These are phyloP conservation scores for Strongylocentrotus purpuratus DNA, from an alignment of 35 echinoderm and acorn worm species.

Conservation along the genomic window DNA sequence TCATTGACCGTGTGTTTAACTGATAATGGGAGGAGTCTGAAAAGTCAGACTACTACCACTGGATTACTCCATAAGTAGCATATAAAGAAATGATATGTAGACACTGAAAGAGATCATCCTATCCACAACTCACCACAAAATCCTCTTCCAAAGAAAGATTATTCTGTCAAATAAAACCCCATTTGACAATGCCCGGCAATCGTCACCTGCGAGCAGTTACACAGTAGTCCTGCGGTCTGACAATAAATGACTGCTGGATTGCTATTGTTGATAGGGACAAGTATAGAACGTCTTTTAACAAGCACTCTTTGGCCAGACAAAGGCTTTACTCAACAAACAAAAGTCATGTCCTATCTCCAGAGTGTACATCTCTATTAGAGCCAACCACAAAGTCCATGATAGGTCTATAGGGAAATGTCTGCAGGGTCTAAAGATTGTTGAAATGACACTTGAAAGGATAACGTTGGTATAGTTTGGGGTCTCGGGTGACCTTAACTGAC, in stretches of 20 bases:
- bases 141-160: neutral
- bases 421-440: neutral
- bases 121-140: neutral
- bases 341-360: neutral
- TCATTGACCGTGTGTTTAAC: neutral
- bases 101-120: neutral
- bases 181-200: neutral
- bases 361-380: neutral
- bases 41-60: neutral
- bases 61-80: neutral
- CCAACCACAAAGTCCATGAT: neutral
- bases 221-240: neutral
- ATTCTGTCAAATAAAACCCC: neutral
- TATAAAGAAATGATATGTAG: neutral
- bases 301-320: slow-evolving; percentile 8
- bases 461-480: neutral
- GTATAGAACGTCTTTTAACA: neutral
- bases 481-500: neutral
- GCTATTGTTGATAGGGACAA: neutral
- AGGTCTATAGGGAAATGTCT: too few species aligned
- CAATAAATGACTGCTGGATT: neutral
- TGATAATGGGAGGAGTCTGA: neutral
- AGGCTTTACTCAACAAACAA: neutral
- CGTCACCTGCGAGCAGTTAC: neutral
- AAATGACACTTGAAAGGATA: neutral